A percentile compares a stretch with the other conserved stretches of the same genome.
Evolutionary conservation across 1,140 invertebrate genomes (phyloP).

Genomic region (Saxidomus purpurata): DNA sequence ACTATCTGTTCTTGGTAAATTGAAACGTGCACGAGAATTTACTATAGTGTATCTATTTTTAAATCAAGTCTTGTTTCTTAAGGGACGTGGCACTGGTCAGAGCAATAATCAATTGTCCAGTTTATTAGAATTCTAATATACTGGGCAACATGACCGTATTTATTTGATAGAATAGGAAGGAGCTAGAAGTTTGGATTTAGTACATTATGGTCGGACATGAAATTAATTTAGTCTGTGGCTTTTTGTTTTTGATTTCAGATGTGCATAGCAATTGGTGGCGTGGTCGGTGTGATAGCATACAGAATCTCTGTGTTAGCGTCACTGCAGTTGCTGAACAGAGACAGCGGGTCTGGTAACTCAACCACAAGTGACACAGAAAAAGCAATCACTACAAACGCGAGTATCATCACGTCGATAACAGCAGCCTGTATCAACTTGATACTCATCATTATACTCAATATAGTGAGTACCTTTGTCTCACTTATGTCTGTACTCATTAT

Average conservation of each 20-base stretch:
- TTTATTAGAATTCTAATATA: too few relatives aligned
- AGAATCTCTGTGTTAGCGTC: slow-evolving; percentile 94
- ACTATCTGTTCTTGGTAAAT: too few relatives aligned
- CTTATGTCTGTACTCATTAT: too few relatives aligned
- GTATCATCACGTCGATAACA: slow-evolving; percentile 96
- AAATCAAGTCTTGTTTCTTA: too few relatives aligned
- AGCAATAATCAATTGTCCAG: too few relatives aligned
- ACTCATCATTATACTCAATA: slow-evolving; percentile 95
- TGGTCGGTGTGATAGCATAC: slow-evolving; percentile 97
- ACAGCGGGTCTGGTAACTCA: slow-evolving; percentile 87
- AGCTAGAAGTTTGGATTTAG: too few relatives aligned
- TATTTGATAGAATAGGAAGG: too few relatives aligned
- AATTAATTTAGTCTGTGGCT: neutral
- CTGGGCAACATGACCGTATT: too few relatives aligned
- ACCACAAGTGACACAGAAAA: slow-evolving; percentile 90
- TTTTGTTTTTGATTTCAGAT: slow-evolving; percentile 88
- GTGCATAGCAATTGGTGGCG: slow-evolving; percentile 93
- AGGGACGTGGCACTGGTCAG: too few relatives aligned
- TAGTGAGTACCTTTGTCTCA: slow-evolving; percentile 79
- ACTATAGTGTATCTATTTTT: too few relatives aligned
- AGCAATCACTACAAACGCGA: slow-evolving; percentile 90
- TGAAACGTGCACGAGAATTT: too few relatives aligned
- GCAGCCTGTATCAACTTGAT: slow-evolving; percentile 96
- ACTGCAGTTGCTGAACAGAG: slow-evolving; percentile 85
- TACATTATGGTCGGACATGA: neutral